These are phyloP conservation scores for Cataglyphis rosenhaueri DNA, from an alignment of 2,888 invertebrate genomes.

Conservation along the genomic window DNA sequence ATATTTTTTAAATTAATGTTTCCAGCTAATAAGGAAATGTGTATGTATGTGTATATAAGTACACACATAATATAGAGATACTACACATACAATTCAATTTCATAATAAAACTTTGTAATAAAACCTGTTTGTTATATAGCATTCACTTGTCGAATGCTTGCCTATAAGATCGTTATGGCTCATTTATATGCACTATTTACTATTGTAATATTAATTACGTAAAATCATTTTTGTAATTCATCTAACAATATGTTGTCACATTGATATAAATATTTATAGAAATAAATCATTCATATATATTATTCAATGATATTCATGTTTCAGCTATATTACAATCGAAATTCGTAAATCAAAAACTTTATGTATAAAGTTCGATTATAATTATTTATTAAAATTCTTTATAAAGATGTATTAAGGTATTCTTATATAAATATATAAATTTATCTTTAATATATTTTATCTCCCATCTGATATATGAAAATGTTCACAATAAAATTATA, in stretches of 20 bases:
- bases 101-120: conserved; percentile 71
- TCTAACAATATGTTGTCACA: conserved; percentile 30
- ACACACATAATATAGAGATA: conserved; percentile 70
- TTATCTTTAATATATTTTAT: conserved; percentile 45
- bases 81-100: conserved; percentile 67
- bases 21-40: conserved; percentile 64
- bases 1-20: conserved; percentile 72
- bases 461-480: conserved; percentile 36
- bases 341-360: conserved; percentile 49
- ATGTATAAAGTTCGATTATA: conserved; percentile 50
- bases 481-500: conserved; percentile 35
- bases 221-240: conserved; percentile 44
- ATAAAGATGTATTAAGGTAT: conserved; percentile 34
- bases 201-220: conserved; percentile 65
- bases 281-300: conserved; percentile 21
- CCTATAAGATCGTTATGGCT: conserved; percentile 58
- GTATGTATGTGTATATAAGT: conserved; percentile 64
- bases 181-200: conserved; percentile 68
- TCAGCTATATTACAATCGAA: conserved; percentile 55
- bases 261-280: conserved; percentile 23
- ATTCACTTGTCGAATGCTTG: conserved; percentile 66
- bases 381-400: conserved; percentile 42
- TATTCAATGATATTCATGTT: conserved; percentile 31
- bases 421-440: conserved; percentile 44
- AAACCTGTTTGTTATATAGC: conserved; percentile 66